These are phyloP conservation scores for Varecia variegata DNA, from an alignment of 2,797 vertebrate genomes.

Conservation along the genomic window DNA sequence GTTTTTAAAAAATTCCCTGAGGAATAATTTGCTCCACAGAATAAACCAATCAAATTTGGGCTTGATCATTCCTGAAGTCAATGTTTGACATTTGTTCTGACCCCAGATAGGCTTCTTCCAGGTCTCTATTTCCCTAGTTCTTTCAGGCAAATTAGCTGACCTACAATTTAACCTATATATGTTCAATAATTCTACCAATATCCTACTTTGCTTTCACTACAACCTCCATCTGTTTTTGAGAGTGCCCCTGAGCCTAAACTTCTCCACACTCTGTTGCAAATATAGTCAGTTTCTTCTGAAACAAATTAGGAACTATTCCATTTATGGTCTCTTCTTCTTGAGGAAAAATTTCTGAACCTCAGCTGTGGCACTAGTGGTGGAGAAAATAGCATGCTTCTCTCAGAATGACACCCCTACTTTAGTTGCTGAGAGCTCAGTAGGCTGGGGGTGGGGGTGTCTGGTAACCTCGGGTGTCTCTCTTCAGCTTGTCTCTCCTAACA, in stretches of 20 bases:
- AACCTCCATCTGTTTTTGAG: neutral
- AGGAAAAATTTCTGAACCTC: neutral
- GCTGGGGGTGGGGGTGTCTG: neutral
- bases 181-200: neutral
- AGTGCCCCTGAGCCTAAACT: neutral
- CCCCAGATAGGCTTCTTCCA: neutral
- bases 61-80: neutral
- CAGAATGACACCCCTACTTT: neutral
- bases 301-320: neutral
- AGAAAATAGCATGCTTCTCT: neutral
- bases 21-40: neutral
- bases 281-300: neutral
- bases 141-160: neutral
- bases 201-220: neutral
- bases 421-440: neutral
- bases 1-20: neutral
- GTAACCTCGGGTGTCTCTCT: neutral
- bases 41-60: neutral
- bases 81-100: neutral
- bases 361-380: neutral
- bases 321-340: neutral
- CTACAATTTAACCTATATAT: neutral
- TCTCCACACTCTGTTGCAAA: neutral
- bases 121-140: neutral
- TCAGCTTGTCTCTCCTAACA: neutral